Percentiles rank a stretch among this genome's conserved stretches.
Conservation (phyloP, 2,797 vertebrate species). For the Glyptemys insculpta region DNA sequence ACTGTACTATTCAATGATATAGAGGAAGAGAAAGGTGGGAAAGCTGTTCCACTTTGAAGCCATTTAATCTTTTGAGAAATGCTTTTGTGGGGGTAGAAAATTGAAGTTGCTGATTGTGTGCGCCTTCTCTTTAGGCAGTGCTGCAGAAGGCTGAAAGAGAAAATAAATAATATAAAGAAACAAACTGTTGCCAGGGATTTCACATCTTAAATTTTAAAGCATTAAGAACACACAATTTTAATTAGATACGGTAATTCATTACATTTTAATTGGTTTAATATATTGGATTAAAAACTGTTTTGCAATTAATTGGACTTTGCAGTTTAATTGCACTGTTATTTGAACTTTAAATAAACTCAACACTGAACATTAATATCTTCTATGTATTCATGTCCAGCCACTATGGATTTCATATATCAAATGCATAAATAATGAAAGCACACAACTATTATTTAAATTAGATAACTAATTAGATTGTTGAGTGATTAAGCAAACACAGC, state of each 20-base stretch:
- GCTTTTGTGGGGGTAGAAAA: neutral
- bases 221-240: constrained; percentile 23
- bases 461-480: neutral
- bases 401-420: neutral
- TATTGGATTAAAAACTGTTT: neutral
- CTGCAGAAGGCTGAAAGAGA: constrained; percentile 9
- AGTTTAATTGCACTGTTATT: neutral
- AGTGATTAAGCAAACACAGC: neutral
- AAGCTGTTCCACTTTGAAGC: neutral
- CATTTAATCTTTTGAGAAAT: neutral
- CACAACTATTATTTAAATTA: neutral
- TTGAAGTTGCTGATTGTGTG: neutral
- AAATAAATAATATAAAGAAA: constrained; percentile 10
- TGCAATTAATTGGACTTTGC: neutral
- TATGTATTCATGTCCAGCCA: neutral
- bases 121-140: constrained; percentile 6
- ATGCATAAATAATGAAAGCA: neutral
- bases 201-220: constrained; percentile 5
- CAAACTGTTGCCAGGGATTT: neutral
- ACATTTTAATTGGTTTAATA: neutral
- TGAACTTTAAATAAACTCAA: neutral
- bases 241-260: neutral
- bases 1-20: neutral
- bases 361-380: neutral
- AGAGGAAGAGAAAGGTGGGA: neutral